Evolutionary conservation across 2,797 vertebrate genomes (phyloP).

Genomic region (Vultur gryphus): DNA sequence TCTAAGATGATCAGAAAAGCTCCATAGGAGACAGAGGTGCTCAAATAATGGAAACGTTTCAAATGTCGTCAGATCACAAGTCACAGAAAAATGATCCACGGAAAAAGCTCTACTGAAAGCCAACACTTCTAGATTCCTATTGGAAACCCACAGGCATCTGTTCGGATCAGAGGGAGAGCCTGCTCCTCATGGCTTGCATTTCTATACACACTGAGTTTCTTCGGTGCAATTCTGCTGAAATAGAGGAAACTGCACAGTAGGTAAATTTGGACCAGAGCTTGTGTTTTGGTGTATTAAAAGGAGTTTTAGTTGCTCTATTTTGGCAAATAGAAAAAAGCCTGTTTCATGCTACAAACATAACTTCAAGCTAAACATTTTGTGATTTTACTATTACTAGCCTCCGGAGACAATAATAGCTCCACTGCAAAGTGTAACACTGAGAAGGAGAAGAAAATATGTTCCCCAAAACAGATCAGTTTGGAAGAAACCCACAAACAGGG

Average conservation of each 20-base stretch:
- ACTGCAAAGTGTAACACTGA: background rate
- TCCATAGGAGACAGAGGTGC: background rate
- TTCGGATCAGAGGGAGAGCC: background rate
- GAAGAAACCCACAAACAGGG: background rate
- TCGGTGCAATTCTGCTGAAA: background rate
- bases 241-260: background rate
- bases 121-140: background rate
- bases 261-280: background rate
- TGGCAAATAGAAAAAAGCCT: background rate
- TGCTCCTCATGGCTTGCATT: background rate
- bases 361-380: slow-evolving; percentile 29
- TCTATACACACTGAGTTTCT: background rate
- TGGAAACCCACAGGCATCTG: background rate
- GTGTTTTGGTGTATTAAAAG: background rate
- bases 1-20: background rate
- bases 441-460: background rate
- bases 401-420: background rate
- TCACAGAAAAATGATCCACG: background rate
- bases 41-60: background rate
- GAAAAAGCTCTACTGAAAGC: background rate
- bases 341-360: background rate
- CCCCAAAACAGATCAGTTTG: background rate
- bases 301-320: background rate
- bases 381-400: background rate
- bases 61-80: background rate